Evolutionary conservation across 1,140 invertebrate genomes (phyloP).

Genomic region (Aphis gossypii): DNA sequence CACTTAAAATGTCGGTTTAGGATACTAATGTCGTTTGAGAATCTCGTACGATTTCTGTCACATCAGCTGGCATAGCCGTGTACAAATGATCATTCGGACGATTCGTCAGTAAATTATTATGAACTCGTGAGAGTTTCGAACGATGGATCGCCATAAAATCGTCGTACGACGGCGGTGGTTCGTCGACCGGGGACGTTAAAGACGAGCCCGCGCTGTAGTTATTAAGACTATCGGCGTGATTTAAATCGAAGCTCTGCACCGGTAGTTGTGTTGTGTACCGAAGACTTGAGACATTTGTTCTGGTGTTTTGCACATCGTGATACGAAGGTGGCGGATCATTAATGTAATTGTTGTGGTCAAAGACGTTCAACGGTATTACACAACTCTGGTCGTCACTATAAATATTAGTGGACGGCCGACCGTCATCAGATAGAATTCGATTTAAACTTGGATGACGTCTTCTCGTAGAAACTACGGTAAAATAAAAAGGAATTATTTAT

Average conservation of each 20-base stretch:
- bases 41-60: not conserved
- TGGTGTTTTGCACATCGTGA: not conserved
- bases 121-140: not conserved
- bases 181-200: not conserved
- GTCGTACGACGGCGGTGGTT: not conserved
- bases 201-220: not conserved
- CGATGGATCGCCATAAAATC: not conserved
- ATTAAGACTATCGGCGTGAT: not conserved
- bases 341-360: not conserved
- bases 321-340: not conserved
- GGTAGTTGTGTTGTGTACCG: too few relatives aligned
- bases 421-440: not conserved
- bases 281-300: not conserved
- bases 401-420: not conserved
- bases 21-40: not conserved
- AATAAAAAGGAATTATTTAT: not conserved
- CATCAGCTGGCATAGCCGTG: not conserved
- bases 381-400: not conserved
- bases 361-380: not conserved
- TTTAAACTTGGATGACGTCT: not conserved
- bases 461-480: not conserved
- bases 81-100: not conserved
- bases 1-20: not conserved
- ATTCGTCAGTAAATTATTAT: not conserved
- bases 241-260: not conserved